phyloP scores from a whole-genome alignment of 1,140 invertebrate genomes.

The Dendrolimus kikuchii region DNA sequence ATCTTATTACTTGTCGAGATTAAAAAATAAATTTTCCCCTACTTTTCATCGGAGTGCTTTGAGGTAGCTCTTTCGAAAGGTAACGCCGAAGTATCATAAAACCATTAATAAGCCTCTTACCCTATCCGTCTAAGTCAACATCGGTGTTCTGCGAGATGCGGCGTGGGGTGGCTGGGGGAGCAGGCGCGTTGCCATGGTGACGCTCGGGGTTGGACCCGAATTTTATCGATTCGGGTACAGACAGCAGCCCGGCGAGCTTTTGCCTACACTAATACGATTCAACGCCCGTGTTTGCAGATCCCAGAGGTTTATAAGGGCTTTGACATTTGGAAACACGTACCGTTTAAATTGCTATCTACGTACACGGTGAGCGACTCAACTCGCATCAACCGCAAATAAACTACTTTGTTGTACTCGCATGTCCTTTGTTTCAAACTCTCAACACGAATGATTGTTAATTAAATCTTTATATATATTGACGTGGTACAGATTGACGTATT shows the following conservation, averaged over 20 bases:
- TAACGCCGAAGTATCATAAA: constrained; percentile 57
- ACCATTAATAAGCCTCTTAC: constrained; percentile 71
- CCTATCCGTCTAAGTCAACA: constrained; percentile 71
- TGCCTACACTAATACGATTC: constrained; percentile 61
- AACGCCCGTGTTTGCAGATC: constrained; percentile 62
- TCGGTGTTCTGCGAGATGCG: constrained; percentile 54
- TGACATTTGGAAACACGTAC: constrained; percentile 51
- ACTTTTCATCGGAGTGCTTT: constrained; percentile 2
- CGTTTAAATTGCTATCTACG: constrained; percentile 41
- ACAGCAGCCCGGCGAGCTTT: constrained; percentile 59
- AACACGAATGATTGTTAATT: too few species aligned
- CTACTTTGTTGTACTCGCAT: constrained; percentile 11
- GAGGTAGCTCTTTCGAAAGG: constrained; percentile 20
- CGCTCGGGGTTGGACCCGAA: constrained; percentile 64
- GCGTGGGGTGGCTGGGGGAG: constrained; percentile 28
- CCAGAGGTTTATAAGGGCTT: constrained; percentile 59
- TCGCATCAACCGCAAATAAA: constrained; percentile 24
- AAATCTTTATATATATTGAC: too few species aligned
- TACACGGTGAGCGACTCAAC: constrained; percentile 7
- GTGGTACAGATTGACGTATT: too few species aligned
- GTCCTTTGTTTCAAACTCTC: too few species aligned
- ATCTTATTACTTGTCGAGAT: background rate
- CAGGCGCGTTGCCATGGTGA: constrained; percentile 51
- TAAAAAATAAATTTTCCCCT: constrained; percentile 1
- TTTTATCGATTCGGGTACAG: constrained; percentile 69